phyloP scores from a whole-genome alignment of 2,888 invertebrate genomes.

The Stenodema calcarata region DNA sequence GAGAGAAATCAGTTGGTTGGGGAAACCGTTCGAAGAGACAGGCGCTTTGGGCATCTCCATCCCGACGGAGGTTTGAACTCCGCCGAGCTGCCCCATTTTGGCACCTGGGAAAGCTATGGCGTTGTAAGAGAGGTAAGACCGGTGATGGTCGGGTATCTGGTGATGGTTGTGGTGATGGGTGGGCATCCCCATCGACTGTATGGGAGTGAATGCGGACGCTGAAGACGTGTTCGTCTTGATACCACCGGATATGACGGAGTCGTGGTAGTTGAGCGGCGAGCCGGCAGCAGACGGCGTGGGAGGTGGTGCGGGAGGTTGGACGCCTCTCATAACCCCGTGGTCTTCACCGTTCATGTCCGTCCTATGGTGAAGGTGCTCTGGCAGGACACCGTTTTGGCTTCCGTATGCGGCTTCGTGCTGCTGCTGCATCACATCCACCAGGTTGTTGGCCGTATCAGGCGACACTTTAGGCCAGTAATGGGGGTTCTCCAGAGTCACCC shows the following conservation, averaged over 20 bases:
- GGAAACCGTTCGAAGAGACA: slow-evolving; percentile 74
- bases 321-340: slow-evolving; percentile 55
- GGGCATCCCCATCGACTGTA: slow-evolving; percentile 82
- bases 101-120: slow-evolving; percentile 78
- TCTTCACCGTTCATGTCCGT: slow-evolving; percentile 59
- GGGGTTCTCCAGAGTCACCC: slow-evolving; percentile 60
- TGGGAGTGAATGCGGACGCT: slow-evolving; percentile 92
- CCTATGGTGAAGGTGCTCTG: slow-evolving; percentile 64
- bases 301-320: slow-evolving; percentile 55
- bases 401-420: slow-evolving; percentile 54
- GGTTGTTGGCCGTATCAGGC: slow-evolving; percentile 73
- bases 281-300: slow-evolving; percentile 59
- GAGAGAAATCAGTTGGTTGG: slow-evolving; percentile 91
- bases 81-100: slow-evolving; percentile 57
- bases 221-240: slow-evolving; percentile 67
- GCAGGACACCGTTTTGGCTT: slow-evolving; percentile 54
- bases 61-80: slow-evolving; percentile 57
- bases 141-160: slow-evolving; percentile 56
- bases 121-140: slow-evolving; percentile 84
- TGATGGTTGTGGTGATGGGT: slow-evolving; percentile 65
- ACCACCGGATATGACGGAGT: slow-evolving; percentile 59
- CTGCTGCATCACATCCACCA: slow-evolving; percentile 59
- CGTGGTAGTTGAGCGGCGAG: slow-evolving; percentile 63
- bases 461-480: slow-evolving; percentile 86
- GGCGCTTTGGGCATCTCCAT: slow-evolving; percentile 64